Conservation (phyloP, 2,113 vertebrate species). For the Channa maculata region DNA sequence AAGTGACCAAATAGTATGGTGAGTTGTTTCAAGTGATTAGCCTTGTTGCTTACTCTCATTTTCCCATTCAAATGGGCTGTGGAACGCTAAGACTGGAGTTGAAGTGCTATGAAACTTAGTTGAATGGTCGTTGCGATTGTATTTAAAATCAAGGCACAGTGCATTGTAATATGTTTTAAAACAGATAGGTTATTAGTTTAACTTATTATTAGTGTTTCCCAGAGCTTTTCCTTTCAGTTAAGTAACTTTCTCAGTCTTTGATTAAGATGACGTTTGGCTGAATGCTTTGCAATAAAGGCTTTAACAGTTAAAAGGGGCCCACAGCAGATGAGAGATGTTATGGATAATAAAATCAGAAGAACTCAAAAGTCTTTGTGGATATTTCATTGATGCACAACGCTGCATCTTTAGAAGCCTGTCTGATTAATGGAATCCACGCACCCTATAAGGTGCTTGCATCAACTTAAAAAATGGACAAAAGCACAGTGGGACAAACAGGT, state of each 20-base stretch:
- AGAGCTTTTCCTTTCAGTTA: constrained; percentile 17
- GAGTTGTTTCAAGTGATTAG: constrained; percentile 46
- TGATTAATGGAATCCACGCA: constrained; percentile 38
- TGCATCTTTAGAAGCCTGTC: constrained; percentile 24
- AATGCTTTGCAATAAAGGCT: neutral
- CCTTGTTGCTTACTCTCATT: constrained; percentile 18
- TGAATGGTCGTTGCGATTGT: constrained; percentile 7
- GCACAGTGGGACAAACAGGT: constrained; percentile 64
- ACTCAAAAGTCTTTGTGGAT: neutral
- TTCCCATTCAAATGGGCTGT: constrained; percentile 7
- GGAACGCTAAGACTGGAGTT: constrained; percentile 1
- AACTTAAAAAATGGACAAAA: constrained; percentile 55
- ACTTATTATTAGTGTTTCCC: constrained; percentile 18
- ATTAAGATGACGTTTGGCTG: constrained; percentile 7
- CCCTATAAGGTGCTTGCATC: constrained; percentile 1
- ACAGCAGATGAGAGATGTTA: neutral
- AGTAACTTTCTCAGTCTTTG: constrained; percentile 1
- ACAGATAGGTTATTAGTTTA: constrained; percentile 18
- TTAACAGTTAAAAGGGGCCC: neutral
- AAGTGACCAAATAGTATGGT: constrained; percentile 23
- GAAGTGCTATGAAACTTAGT: constrained; percentile 25
- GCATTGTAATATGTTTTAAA: constrained; percentile 1
- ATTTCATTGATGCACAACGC: neutral
- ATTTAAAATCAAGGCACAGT: constrained; percentile 20
- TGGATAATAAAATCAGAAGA: constrained; percentile 4